Base-by-base conservation (phyloP, 2,797 vertebrate species). In the Coranthus polyacanthus region DNA sequence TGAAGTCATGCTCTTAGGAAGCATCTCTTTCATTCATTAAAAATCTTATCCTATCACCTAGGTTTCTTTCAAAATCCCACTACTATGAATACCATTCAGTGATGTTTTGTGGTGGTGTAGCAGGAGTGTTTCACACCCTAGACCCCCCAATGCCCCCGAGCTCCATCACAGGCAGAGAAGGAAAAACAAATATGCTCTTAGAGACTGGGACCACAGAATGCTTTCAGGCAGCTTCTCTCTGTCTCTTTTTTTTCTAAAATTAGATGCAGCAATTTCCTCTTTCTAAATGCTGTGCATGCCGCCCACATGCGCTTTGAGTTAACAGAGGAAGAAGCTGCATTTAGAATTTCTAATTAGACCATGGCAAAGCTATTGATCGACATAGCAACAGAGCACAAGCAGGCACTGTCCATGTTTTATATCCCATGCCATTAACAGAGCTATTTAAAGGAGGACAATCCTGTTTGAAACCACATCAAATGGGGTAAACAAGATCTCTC, bases 261-360 rank as follows among this genome's bases (percentile, higher is more conserved):
- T 92, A 94, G 91, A 91, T 17, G 72, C 89, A 82, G 92, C 88
- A 92, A 92, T 93, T 93, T 93, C 90, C 92, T 92, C 74, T 85
- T 80, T 87, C 69, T 91, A 88, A 93, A 91, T 20, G 73, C 83
- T 80, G 88, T 81, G 87, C 86, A 85, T 72, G 82, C 87, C 89
- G 58, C 92, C 93, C 93, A 94, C 92, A 84, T 87, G 77, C 53
- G 56, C 88, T 88, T 78, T 32, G 76, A 90, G 90, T 91, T 89
- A 92, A 86, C 90, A 77, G 89, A 89, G 79, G 82, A 92, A 90
- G 86, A 89, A 81, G 88, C 90, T 87, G 80, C 84, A 82, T 93
- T 93, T 92, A 91, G 91, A 89, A 85, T 86, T 82, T 86, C 78
- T 92, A 91, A 93, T 94, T 92, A 92, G 88, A 92, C 81, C 41